A percentile compares a stretch with the other conserved stretches of the same genome.
phyloP scores from a whole-genome alignment of 2,888 invertebrate genomes.

The Drosophila siamana region DNA sequence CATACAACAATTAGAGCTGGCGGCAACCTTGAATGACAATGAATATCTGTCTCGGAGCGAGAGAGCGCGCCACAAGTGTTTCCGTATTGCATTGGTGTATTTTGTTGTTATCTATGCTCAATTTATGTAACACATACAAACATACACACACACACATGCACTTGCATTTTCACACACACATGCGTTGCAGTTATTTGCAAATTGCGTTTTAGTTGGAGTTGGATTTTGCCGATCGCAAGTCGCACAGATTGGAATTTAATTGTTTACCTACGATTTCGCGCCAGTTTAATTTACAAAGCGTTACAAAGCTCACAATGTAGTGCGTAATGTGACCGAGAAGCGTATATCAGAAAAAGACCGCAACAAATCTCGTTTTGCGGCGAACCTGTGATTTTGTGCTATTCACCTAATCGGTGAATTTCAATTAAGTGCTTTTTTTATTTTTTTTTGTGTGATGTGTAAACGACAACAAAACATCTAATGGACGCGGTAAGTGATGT shows the following conservation, averaged over 20 bases:
- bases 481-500: not conserved
- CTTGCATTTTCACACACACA: slow-evolving; percentile 6
- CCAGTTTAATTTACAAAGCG: slow-evolving; percentile 26
- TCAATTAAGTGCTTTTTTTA: not conserved
- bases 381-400: not conserved
- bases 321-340: slow-evolving; percentile 32
- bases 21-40: slow-evolving; percentile 65
- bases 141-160: not conserved
- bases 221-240: not conserved
- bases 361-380: not conserved
- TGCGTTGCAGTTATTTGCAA: not conserved
- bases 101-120: slow-evolving; percentile 50
- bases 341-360: slow-evolving; percentile 2
- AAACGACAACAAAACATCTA: not conserved
- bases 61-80: slow-evolving; percentile 25
- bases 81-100: slow-evolving; percentile 57
- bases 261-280: slow-evolving; percentile 38
- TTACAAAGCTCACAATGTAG: slow-evolving; percentile 37
- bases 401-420: not conserved
- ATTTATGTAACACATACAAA: slow-evolving; percentile 52
- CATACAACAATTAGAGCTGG: slow-evolving; percentile 17
- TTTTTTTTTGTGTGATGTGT: not conserved
- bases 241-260: not conserved
- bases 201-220: not conserved
- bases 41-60: slow-evolving; percentile 13